Percentiles rank a stretch among this genome's conserved stretches.
Conservation (phyloP, 2,797 vertebrate genomes). For the Cirrhinus mrigala region DNA sequence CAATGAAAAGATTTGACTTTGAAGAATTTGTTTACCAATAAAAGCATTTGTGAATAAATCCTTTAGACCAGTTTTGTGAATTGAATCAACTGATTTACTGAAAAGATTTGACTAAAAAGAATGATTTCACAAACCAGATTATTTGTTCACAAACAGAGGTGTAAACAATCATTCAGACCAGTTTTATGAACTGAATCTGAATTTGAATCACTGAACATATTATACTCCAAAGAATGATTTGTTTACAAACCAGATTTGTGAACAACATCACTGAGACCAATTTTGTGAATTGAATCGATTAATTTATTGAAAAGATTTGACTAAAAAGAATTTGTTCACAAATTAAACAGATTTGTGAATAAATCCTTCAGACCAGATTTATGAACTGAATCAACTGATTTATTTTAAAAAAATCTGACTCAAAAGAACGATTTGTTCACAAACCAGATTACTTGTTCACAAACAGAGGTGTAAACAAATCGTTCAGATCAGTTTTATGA, state of each 20-base stretch:
- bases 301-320: neutral
- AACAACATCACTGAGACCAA: neutral
- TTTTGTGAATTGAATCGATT: neutral
- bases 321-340: no score
- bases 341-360: neutral
- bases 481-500: neutral
- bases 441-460: neutral
- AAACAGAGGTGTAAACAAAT: neutral
- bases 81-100: neutral
- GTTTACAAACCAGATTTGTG: no score
- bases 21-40: no score
- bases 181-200: no score
- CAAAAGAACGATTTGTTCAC: neutral
- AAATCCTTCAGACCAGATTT: neutral
- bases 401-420: neutral
- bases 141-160: no score
- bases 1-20: no score
- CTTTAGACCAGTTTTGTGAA: neutral
- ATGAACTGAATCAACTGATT: neutral
- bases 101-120: neutral
- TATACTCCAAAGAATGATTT: neutral
- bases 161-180: neutral
- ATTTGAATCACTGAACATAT: no score
- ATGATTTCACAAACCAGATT: neutral
- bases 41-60: neutral